These are phyloP conservation scores for Sebastolobus altivelis DNA, from an alignment of 2,797 vertebrate species.

Conservation along the genomic window DNA sequence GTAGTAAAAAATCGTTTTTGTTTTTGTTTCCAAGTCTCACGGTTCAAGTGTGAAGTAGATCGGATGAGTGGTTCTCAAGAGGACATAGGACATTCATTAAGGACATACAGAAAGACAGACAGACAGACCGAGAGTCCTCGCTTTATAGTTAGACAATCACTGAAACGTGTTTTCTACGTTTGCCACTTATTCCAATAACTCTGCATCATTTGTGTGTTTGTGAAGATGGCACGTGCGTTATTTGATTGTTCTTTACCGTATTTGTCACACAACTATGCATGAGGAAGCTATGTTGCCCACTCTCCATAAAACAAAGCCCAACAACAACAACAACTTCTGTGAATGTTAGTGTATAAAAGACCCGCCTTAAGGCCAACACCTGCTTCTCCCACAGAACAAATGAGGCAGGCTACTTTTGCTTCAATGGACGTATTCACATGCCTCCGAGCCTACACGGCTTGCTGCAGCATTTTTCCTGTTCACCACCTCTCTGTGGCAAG, in stretches of 20 bases:
- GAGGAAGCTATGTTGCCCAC: constrained; percentile 14
- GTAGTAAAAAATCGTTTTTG: background rate
- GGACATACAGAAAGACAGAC: background rate
- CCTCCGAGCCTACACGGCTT: background rate
- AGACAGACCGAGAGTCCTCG: background rate
- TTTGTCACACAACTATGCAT: constrained; percentile 11
- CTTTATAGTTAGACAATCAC: background rate
- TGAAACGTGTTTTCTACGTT: background rate
- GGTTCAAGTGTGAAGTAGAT: background rate
- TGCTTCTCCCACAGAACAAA: constrained; percentile 38
- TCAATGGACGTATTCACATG: constrained; percentile 26
- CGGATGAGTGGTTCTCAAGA: background rate
- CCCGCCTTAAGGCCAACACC: constrained; percentile 35
- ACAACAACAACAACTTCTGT: background rate
- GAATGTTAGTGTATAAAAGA: constrained; percentile 3
- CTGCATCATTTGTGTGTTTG: background rate
- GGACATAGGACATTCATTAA: background rate
- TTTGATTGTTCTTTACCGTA: background rate
- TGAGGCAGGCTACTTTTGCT: constrained; percentile 19
- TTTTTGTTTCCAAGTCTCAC: background rate
- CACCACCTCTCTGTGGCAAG: background rate
- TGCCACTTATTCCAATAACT: background rate
- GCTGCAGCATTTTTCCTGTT: constrained; percentile 35
- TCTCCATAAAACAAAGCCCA: constrained; percentile 31
- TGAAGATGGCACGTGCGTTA: background rate